Conservation (phyloP, 2,888 invertebrate genomes). For the Nephrotoma appendiculata region DNA sequence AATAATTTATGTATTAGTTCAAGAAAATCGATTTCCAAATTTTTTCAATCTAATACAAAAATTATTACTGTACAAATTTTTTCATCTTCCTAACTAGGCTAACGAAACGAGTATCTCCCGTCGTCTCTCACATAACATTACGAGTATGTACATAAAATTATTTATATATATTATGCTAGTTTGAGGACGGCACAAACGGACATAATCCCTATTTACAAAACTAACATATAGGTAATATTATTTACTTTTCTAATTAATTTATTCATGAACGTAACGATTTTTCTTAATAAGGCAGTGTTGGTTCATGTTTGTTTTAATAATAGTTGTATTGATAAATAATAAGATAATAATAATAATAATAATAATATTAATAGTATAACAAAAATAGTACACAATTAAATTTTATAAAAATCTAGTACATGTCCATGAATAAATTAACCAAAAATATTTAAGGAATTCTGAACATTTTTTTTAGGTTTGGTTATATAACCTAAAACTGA, state of each 20-base stretch:
- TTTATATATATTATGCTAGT: neutral
- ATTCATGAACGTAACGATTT: neutral
- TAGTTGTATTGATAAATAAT: neutral
- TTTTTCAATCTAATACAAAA: neutral
- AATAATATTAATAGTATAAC: neutral
- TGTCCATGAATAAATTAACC: neutral
- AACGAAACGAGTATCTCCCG: neutral
- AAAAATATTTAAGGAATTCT: neutral
- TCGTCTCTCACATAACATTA: neutral
- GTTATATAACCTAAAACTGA: slow-evolving; percentile 6
- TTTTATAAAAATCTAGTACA: neutral
- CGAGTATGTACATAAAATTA: neutral
- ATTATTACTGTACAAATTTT: neutral
- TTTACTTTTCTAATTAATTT: neutral
- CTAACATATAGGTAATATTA: neutral
- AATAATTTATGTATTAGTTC: neutral
- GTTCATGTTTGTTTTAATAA: neutral
- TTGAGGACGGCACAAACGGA: neutral
- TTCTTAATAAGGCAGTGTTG: neutral
- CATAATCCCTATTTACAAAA: neutral
- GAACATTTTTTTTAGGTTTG: neutral
- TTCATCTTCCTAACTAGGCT: neutral
- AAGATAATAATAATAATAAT: neutral
- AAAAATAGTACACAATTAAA: neutral
- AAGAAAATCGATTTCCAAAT: neutral